Evolutionary conservation across 2,888 invertebrate genomes (phyloP).

Genomic region (Hoplodrina blanda): DNA sequence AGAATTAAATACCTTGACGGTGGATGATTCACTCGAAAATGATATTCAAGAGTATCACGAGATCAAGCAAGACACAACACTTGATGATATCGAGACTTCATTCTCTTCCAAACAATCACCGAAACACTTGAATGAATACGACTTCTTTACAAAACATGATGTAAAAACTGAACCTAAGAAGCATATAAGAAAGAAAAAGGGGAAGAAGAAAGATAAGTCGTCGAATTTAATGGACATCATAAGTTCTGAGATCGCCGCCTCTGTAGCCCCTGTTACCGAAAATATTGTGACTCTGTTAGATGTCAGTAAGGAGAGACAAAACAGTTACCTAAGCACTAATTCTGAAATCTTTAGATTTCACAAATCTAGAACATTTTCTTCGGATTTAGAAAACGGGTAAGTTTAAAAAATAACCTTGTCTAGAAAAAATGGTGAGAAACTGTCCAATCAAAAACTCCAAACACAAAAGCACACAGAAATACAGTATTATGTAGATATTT

Average conservation of each 20-base stretch:
- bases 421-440: neutral
- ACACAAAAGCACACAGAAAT: too few relatives aligned
- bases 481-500: too few relatives aligned
- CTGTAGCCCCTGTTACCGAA: slow-evolving; percentile 69
- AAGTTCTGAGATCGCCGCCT: slow-evolving; percentile 75
- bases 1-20: slow-evolving; percentile 74
- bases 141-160: slow-evolving; percentile 80
- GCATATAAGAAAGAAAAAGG: slow-evolving; percentile 73
- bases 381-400: slow-evolving; percentile 78
- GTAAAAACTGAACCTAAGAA: slow-evolving; percentile 68
- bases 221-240: slow-evolving; percentile 81
- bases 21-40: slow-evolving; percentile 65
- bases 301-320: slow-evolving; percentile 60
- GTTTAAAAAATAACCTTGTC: slow-evolving; percentile 21
- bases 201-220: slow-evolving; percentile 70
- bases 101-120: slow-evolving; percentile 62
- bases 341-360: slow-evolving; percentile 58
- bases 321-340: slow-evolving; percentile 68
- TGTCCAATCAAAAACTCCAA: neutral
- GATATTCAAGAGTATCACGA: slow-evolving; percentile 85
- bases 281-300: slow-evolving; percentile 73
- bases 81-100: slow-evolving; percentile 63
- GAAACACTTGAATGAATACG: slow-evolving; percentile 72
- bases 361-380: slow-evolving; percentile 54
- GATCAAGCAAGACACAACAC: slow-evolving; percentile 71